A percentile compares a stretch with the other conserved stretches of the same genome.
phyloP scores from a whole-genome alignment of 2,888 invertebrate species.

The Copidosoma aretas region DNA sequence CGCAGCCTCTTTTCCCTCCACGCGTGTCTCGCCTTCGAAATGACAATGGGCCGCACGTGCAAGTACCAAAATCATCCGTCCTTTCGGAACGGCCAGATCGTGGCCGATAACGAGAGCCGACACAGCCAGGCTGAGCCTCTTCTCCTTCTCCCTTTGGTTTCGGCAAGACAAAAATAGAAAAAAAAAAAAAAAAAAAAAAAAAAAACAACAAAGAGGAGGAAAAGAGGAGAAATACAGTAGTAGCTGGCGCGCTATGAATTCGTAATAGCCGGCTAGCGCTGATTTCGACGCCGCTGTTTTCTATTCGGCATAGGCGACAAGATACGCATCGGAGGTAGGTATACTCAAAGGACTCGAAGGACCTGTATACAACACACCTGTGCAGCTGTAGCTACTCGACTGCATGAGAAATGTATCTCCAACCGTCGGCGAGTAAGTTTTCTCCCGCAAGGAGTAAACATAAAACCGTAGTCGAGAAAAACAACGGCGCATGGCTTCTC shows the following conservation, averaged over 20 bases:
- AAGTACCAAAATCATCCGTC: not conserved
- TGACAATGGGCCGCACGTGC: constrained; percentile 5
- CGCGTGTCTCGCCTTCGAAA: constrained; percentile 34
- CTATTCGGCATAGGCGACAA: no score
- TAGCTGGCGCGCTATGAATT: constrained; percentile 35
- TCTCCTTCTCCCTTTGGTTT: not conserved
- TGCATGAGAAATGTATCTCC: not conserved
- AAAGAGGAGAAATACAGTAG: constrained; percentile 19
- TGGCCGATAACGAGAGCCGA: constrained; percentile 25
- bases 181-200: not conserved
- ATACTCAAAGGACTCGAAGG: not conserved
- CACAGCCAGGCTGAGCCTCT: not conserved
- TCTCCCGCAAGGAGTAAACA: no score
- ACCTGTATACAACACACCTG: not conserved
- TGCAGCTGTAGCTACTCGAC: no score
- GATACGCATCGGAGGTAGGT: not conserved
- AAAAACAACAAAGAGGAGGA: not conserved
- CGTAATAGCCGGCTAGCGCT: constrained; percentile 25
- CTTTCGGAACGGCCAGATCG: constrained; percentile 26
- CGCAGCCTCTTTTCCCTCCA: constrained; percentile 26
- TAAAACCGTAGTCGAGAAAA: no score
- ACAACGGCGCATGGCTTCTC: no score
- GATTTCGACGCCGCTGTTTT: no score
- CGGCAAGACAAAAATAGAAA: not conserved
- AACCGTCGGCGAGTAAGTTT: not conserved